phyloP scores from a whole-genome alignment of 2,113 vertebrate genomes.

The Collichthys lucidus region DNA sequence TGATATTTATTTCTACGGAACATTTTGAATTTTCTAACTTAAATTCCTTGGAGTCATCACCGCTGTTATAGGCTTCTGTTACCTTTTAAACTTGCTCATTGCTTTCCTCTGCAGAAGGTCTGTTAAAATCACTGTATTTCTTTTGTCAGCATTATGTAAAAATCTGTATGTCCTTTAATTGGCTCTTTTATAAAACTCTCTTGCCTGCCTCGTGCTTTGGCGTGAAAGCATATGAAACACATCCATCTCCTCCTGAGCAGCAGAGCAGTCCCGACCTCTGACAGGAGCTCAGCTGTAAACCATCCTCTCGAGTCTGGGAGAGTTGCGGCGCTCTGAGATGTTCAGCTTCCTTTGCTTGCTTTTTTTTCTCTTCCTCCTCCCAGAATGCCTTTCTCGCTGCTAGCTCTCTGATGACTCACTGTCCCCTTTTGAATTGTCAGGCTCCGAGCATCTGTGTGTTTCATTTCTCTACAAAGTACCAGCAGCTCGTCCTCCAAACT shows the following conservation, averaged over 20 bases:
- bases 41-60: conserved; percentile 20
- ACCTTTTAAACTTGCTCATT: conserved; percentile 13
- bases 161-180: conserved; percentile 38
- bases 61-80: conserved; percentile 1
- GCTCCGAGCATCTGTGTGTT: conserved; percentile 49
- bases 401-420: conserved; percentile 46
- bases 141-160: conserved; percentile 52
- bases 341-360: background rate
- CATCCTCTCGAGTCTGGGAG: conserved; percentile 5
- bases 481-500: conserved; percentile 20
- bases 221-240: conserved; percentile 13
- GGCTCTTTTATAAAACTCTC: conserved; percentile 25
- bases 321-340: conserved; percentile 19
- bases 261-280: conserved; percentile 27
- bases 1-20: background rate
- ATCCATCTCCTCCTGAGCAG: conserved; percentile 17
- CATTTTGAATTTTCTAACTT: conserved; percentile 8
- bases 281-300: conserved; percentile 43
- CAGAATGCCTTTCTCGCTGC: conserved; percentile 16
- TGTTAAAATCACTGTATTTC: conserved; percentile 29
- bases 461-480: conserved; percentile 32
- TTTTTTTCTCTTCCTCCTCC: conserved; percentile 4
- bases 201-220: conserved; percentile 16
- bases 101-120: conserved; percentile 31
- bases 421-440: conserved; percentile 21